Evolutionary conservation across 2,888 invertebrate genomes (phyloP), one percentile per base, ranked within the genome.

Genomic region (Dexiosoma caninum): DNA sequence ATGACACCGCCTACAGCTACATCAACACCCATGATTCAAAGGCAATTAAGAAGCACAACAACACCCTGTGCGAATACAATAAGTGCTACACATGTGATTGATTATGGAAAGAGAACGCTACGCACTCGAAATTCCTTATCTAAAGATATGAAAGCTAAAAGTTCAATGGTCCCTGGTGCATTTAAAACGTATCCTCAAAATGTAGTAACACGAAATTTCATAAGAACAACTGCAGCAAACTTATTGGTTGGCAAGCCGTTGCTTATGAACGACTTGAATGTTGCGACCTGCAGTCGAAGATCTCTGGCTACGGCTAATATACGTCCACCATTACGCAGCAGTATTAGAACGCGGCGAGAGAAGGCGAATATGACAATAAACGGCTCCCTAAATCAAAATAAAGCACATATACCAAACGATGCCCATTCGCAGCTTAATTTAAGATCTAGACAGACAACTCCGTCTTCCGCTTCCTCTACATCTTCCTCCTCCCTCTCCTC

Each of bases 31-130:
- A 84, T 85, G 3, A 87, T 85, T 49, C 87, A 87, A 66, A 86
- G 89, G 0, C 89, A 89, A 82, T 83, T 89, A 57, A 87, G 90
- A 46, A 89, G 89, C 82, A 87, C 85, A 64, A 85, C 83, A 78
- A 70, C 69, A 10, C 46, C 42, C 6, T 78, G 78, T n/a, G 6
- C 57, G 8, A 75, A 79, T 62, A 35, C 74, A 82, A 51, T 46
- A 6, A 60, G 42, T 1, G 8, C 37, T 12, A 16, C 53, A 27
- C 53, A 44, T 7, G 1, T 44, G 3, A 80, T 84, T n/a, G 88
- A 89, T 62, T 85, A 88, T 70, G 87, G 85, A 5, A 89, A 89
- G 78, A 85, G 90, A 7, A 89, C 88, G 27, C 79, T 90, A 16
- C 85, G 90, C 59, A 88, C 89, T 0, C 85, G 89, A 5, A 89